Evolutionary conservation across 2,113 vertebrate species (phyloP).

Genomic region (Oreamnos americanus): DNA sequence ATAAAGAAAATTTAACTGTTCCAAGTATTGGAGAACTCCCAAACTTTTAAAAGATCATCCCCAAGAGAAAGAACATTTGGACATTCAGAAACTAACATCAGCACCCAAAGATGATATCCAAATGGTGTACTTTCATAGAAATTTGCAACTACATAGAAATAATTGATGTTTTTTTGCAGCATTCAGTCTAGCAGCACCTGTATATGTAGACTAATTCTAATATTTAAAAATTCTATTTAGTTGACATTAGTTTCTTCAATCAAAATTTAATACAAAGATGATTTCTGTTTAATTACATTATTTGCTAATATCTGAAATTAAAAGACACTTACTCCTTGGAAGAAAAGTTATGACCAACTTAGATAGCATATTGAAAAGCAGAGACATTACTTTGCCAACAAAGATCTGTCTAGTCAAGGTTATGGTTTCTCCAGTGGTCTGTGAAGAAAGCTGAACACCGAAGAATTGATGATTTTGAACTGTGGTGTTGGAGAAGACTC

Average conservation of each 20-base stretch:
- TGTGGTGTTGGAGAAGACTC: too few relatives aligned
- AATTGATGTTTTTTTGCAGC: neutral
- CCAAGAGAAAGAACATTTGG: neutral
- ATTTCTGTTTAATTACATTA: neutral
- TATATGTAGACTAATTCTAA: neutral
- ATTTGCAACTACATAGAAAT: neutral
- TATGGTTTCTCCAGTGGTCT: too few relatives aligned
- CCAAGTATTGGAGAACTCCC: neutral
- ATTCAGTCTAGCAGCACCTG: neutral
- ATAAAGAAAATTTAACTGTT: neutral
- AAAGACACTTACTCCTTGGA: too few relatives aligned
- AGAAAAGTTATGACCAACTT: too few relatives aligned
- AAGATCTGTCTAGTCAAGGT: too few relatives aligned
- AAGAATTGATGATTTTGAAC: too few relatives aligned
- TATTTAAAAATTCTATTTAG: slow-evolving; percentile 17
- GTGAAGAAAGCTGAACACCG: rapidly evolving
- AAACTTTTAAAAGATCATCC: neutral
- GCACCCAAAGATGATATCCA: neutral
- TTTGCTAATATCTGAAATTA: neutral
- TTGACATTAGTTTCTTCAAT: neutral
- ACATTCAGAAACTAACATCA: neutral
- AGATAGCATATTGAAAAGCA: too few relatives aligned
- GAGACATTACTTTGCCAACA: too few relatives aligned
- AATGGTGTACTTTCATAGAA: neutral
- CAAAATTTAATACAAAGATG: neutral